A percentile compares a stretch with the other conserved stretches of the same genome.
phyloP scores from a whole-genome alignment of 2,888 invertebrate species.

The Lamellibrachia satsuma region DNA sequence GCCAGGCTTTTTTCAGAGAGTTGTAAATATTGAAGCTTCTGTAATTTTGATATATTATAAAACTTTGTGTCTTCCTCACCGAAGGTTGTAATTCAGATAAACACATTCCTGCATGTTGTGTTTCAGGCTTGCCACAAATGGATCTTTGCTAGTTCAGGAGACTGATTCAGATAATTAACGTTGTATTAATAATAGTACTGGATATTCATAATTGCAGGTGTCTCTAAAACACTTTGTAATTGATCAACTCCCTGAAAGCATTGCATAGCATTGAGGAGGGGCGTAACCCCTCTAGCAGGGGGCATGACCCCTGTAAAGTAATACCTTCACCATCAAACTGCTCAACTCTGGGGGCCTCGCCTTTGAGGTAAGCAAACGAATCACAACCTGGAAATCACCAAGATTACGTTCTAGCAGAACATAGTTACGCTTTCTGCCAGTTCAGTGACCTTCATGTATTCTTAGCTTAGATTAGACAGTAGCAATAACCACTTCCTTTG shows the following conservation, averaged over 20 bases:
- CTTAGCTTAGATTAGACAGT: neutral
- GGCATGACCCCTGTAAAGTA: neutral
- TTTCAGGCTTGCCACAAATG: no score
- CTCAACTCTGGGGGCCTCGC: slow-evolving; percentile 13
- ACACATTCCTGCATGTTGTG: no score
- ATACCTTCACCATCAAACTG: slow-evolving; percentile 18
- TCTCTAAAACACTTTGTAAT: neutral
- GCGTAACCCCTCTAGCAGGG: neutral
- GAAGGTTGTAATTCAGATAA: neutral
- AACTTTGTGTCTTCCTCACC: neutral
- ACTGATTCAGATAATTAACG: neutral
- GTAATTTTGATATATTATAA: neutral
- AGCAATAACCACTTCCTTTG: neutral
- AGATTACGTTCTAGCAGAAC: neutral
- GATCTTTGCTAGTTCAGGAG: neutral
- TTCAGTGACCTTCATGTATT: neutral
- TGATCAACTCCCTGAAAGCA: slow-evolving; percentile 1
- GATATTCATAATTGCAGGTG: neutral
- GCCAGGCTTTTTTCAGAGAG: slow-evolving; percentile 10
- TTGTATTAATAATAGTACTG: neutral
- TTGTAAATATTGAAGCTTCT: neutral
- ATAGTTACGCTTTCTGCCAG: neutral
- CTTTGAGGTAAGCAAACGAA: slow-evolving; percentile 23
- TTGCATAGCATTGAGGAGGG: neutral
- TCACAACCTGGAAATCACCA: neutral